Evolutionary conservation across 2,113 vertebrate species (phyloP).

Genomic region (Tiliqua scincoides): DNA sequence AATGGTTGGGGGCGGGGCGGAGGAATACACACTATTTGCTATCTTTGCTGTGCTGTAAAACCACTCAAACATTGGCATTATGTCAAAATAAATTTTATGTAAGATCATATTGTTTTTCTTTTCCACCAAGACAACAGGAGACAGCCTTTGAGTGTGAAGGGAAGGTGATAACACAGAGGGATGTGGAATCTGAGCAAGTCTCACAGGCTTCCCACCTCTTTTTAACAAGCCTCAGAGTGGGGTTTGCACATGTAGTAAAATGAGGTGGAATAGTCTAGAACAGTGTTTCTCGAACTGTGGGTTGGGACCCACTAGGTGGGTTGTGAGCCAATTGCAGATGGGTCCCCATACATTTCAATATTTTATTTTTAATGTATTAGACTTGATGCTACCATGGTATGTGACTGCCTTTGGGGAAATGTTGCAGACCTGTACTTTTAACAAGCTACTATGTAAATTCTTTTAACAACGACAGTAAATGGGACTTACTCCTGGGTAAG

Average conservation of each 20-base stretch:
- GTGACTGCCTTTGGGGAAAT: no score
- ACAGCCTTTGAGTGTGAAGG: background rate
- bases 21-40: background rate
- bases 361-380: no score
- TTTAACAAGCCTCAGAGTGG: background rate
- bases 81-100: conserved; percentile 33
- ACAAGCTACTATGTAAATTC: no score
- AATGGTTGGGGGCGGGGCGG: background rate
- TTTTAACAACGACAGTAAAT: no score
- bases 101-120: conserved; percentile 3
- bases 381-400: no score
- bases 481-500: no score
- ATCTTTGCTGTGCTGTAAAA: background rate
- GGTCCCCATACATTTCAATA: no score
- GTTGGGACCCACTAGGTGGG: no score
- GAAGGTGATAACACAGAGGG: background rate
- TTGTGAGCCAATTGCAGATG: no score
- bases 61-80: background rate
- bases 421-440: no score
- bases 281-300: no score
- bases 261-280: no score
- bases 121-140: background rate
- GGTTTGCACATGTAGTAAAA: background rate
- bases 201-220: background rate
- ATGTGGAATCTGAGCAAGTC: background rate